Base-by-base conservation (phyloP, 2,888 invertebrate species). In the Apamea sordens region DNA sequence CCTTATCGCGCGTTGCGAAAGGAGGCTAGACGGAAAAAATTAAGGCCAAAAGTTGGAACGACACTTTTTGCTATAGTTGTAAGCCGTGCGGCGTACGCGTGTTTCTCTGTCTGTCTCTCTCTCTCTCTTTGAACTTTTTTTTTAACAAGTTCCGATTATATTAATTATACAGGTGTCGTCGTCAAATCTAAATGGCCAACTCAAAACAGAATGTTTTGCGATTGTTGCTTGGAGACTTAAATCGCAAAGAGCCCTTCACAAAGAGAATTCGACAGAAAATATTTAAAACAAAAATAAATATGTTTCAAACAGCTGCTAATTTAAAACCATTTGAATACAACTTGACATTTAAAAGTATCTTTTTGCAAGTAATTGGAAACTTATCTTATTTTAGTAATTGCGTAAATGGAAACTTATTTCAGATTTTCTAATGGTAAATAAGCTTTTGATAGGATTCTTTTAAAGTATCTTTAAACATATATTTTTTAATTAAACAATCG, bases 371-470 rank as follows among this genome's bases (percentile, higher is more conserved):
- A 11, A 75, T 68, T 75, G 24, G 6, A 53, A 75, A 68, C 28
- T 24, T 36, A 61, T 47, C 59, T 53, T 32, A 50, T 59, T 81
- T 59, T 1, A 21, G 15, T 36, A 41, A 0, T 3, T 28, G 1
- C 36, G 59, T 32, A 56, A 71, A 67, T 36, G 1, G 21, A 56
- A 75, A 50, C n/a, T 59, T 13, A 41, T 65, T 65, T 69, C 11
- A 76, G 0, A 56, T 21, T 36, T 53, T 56, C 3, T 8, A 70
- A 61, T 41, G 7, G 5, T 56, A 44, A 28, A 0, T 56, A 61
- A 81, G 68, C 15, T 56, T 63, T 36, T 63, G 47, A 47, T 56
- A 65, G 44, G 36, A 71, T 70, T 76, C 0, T 67, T 65, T 65
- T 13, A 50, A 59, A 32, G 5, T n/a, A n/a, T 1, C 18, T 65